A percentile compares a stretch with the other conserved stretches of the same genome.
These are phyloP conservation scores for Caracal caracal DNA, from an alignment of 2,113 vertebrate genomes.

Conservation along the genomic window DNA sequence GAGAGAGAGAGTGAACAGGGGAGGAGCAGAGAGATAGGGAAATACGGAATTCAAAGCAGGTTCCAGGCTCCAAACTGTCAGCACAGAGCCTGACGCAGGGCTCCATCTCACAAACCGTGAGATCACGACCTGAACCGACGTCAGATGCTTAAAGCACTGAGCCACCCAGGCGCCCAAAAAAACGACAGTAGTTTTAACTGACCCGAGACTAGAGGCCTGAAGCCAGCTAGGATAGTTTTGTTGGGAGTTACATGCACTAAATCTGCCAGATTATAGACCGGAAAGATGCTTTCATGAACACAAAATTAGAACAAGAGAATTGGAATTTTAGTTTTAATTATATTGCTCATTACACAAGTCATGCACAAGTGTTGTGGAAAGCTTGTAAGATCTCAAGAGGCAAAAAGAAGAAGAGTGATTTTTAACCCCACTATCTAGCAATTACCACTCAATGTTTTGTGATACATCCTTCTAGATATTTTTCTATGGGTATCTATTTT, in stretches of 20 bases:
- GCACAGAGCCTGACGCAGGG: too few species aligned
- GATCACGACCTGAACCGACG: too few species aligned
- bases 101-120: too few species aligned
- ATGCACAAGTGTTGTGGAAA: not conserved
- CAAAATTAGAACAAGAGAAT: not conserved
- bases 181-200: not conserved
- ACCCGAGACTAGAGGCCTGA: not conserved
- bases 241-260: not conserved
- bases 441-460: not conserved
- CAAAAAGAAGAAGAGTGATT: not conserved
- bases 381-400: not conserved
- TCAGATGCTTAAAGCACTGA: too few species aligned
- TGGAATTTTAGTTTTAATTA: constrained; percentile 10
- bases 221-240: not conserved
- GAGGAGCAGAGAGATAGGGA: too few species aligned
- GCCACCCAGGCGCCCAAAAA: too few species aligned
- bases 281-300: not conserved
- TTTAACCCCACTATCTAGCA: not conserved
- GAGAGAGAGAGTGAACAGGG: too few species aligned
- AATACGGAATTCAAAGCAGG: too few species aligned
- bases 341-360: not conserved
- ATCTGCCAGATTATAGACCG: not conserved
- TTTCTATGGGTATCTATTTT: not conserved
- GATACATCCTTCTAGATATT: not conserved
- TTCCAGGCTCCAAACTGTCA: too few species aligned